A percentile compares a stretch with the other conserved stretches of the same genome.
Conservation (phyloP, 1,140 invertebrate species). For the Monochamus saltuarius region DNA sequence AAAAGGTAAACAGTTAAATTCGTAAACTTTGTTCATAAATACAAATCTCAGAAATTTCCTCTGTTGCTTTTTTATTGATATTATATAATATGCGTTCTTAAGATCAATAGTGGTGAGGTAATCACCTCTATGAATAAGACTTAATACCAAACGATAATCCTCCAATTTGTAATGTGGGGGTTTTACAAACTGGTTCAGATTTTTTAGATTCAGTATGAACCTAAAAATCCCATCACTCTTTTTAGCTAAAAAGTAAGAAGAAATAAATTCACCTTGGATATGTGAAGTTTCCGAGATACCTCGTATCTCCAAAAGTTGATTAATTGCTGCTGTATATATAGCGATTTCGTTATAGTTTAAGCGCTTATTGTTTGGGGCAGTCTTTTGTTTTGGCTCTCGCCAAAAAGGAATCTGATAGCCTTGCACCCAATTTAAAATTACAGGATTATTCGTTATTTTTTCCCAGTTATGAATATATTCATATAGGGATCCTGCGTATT, state of each 20-base stretch:
- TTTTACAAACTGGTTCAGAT: slow-evolving; percentile 39
- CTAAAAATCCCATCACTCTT: slow-evolving; percentile 36
- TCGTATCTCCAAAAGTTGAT: slow-evolving; percentile 5
- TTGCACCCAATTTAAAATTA: slow-evolving; percentile 1
- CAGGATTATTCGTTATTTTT: too few relatives aligned
- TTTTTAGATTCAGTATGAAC: slow-evolving; percentile 44
- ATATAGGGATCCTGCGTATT: too few relatives aligned
- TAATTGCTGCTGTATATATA: background rate
- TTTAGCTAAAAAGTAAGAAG: slow-evolving; percentile 34
- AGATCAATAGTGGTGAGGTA: slow-evolving; percentile 40
- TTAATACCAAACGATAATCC: slow-evolving; percentile 7
- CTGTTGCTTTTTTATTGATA: slow-evolving; percentile 13
- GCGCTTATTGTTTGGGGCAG: background rate
- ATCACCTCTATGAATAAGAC: slow-evolving; percentile 25
- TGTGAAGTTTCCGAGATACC: background rate
- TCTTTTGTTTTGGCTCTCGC: slow-evolving; percentile 3
- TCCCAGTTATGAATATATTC: too few relatives aligned
- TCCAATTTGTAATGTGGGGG: slow-evolving; percentile 34
- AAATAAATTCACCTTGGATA: slow-evolving; percentile 34
- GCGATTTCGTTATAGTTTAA: background rate
- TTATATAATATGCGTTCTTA: slow-evolving; percentile 39
- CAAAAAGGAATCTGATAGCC: slow-evolving; percentile 18
- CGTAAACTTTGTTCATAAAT: slow-evolving; percentile 32
- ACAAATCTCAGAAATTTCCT: slow-evolving; percentile 35
- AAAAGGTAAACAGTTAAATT: slow-evolving; percentile 37